phyloP scores from a whole-genome alignment of 1,140 invertebrate species.

The Trigoniulus corallinus region DNA sequence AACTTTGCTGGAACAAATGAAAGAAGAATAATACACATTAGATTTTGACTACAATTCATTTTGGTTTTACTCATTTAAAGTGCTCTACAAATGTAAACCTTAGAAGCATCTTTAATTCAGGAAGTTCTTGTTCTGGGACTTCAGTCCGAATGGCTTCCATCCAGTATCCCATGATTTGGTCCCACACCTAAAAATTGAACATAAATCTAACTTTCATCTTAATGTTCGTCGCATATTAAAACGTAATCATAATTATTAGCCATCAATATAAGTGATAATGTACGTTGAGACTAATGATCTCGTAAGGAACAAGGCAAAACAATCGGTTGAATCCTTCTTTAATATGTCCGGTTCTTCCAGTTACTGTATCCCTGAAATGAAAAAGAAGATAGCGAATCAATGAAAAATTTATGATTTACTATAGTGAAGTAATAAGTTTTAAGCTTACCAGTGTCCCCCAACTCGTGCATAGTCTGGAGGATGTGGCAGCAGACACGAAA shows the following conservation, averaged over 20 bases:
- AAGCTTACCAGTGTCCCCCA: constrained; percentile 72
- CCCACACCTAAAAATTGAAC: constrained; percentile 52
- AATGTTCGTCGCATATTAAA: neutral
- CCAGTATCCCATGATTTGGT: constrained; percentile 96
- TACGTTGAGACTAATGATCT: constrained; percentile 81
- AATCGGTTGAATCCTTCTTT: constrained; percentile 83
- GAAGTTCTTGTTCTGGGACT: constrained; percentile 76
- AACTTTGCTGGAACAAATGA: constrained; percentile 57
- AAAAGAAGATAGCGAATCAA: neutral
- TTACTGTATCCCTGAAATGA: constrained; percentile 49
- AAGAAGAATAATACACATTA: neutral
- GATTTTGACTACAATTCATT: neutral
- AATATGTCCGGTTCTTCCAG: constrained; percentile 76
- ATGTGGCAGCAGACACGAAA: constrained; percentile 68
- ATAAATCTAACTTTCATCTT: no score
- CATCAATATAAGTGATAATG: no score
- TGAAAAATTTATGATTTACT: neutral
- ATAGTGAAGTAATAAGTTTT: constrained; percentile 5
- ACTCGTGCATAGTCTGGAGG: constrained; percentile 78
- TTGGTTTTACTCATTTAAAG: neutral
- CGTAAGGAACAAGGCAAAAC: constrained; percentile 92
- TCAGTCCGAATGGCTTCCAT: constrained; percentile 93
- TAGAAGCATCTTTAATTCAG: constrained; percentile 78
- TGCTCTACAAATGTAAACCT: constrained; percentile 31
- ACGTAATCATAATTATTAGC: neutral